phyloP scores from a whole-genome alignment of 2,797 vertebrate species.

The Apodemus agrarius region DNA sequence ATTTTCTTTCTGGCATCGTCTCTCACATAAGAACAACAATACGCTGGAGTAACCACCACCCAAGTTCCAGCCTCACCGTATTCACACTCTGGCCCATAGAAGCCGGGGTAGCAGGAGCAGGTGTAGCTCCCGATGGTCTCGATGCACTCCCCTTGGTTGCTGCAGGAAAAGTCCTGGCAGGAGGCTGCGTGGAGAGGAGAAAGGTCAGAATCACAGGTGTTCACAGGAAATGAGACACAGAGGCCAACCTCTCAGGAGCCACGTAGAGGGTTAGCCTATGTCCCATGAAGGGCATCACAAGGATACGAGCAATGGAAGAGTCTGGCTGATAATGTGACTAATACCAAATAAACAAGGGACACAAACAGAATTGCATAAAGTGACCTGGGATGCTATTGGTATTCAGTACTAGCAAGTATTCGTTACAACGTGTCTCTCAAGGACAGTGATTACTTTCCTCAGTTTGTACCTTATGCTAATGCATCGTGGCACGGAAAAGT shows the following conservation, averaged over 20 bases:
- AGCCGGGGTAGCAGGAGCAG: constrained; percentile 91
- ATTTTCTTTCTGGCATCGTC: neutral
- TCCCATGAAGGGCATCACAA: neutral
- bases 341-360: neutral
- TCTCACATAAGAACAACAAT: neutral
- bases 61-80: constrained; percentile 84
- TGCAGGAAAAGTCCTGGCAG: constrained; percentile 89
- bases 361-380: neutral
- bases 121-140: constrained; percentile 90
- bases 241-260: neutral
- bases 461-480: neutral
- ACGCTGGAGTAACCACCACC: no score
- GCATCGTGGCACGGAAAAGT: neutral
- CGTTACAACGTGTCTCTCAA: neutral
- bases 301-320: neutral
- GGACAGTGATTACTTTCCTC: neutral
- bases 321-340: neutral
- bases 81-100: constrained; percentile 88
- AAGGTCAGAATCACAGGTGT: neutral
- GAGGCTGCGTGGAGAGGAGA: constrained; percentile 84
- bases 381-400: no score
- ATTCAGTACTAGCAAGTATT: neutral
- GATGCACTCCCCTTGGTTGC: constrained; percentile 87
- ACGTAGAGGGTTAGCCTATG: no score
- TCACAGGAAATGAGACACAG: neutral